A percentile compares a stretch with the other conserved stretches of the same genome.
Conservation (phyloP, 2,888 invertebrate genomes). For the Eilema caniola region DNA sequence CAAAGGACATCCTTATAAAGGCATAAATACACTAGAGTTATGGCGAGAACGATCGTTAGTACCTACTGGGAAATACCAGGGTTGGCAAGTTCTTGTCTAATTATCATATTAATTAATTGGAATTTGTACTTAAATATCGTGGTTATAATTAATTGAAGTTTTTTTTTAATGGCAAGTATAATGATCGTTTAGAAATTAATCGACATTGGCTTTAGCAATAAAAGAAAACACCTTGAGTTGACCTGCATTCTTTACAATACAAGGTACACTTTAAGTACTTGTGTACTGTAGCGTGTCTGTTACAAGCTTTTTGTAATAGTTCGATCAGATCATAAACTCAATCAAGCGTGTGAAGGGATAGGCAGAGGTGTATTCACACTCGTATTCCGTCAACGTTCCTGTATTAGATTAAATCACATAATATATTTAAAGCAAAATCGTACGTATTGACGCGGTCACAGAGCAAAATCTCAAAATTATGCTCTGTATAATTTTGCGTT, state of each 20-base stretch:
- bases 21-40: slow-evolving; percentile 27
- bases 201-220: neutral
- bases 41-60: slow-evolving; percentile 16
- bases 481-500: no score
- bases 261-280: neutral
- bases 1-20: slow-evolving; percentile 50
- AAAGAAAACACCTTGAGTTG: neutral
- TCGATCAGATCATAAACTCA: neutral
- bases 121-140: neutral
- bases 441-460: no score
- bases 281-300: neutral
- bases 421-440: no score
- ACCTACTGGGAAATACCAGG: slow-evolving; percentile 16
- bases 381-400: neutral
- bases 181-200: neutral
- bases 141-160: neutral
- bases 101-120: slow-evolving; percentile 13
- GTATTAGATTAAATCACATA: no score
- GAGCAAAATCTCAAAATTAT: no score
- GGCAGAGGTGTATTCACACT: neutral
- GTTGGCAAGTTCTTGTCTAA: slow-evolving; percentile 14
- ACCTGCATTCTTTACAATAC: neutral
- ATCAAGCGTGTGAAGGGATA: neutral
- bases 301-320: slow-evolving; percentile 19
- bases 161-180: neutral